These are phyloP conservation scores for Chionis minor DNA, from an alignment of 2,113 vertebrate species.

Conservation along the genomic window DNA sequence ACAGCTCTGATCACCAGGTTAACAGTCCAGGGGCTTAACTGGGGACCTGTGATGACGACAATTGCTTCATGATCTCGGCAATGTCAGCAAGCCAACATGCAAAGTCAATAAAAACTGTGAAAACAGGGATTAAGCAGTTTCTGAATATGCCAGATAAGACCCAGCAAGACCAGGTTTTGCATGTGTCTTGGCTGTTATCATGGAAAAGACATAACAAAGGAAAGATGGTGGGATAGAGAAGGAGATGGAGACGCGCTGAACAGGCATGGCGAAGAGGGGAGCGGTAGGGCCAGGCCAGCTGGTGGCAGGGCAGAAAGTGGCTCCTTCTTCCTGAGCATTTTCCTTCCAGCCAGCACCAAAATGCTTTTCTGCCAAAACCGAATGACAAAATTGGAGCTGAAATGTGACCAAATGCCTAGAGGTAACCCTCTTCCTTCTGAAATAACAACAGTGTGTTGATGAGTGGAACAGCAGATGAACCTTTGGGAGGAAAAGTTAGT, in stretches of 20 bases:
- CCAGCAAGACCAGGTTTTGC: neutral
- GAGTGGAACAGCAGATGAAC: neutral
- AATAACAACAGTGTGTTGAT: neutral
- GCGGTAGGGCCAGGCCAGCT: accelerated
- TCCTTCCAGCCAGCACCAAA: neutral
- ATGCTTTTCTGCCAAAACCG: neutral
- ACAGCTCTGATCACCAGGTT: neutral
- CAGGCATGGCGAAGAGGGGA: neutral
- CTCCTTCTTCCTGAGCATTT: neutral
- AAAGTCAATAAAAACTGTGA: neutral
- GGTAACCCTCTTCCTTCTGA: neutral
- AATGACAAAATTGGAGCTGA: neutral
- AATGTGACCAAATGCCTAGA: neutral
- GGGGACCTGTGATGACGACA: neutral
- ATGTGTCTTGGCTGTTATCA: neutral
- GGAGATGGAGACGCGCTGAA: neutral
- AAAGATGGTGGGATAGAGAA: neutral
- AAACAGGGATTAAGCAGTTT: neutral
- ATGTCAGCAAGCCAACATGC: neutral
- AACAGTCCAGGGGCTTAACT: neutral
- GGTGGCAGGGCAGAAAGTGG: neutral
- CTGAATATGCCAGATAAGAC: neutral
- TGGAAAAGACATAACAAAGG: neutral
- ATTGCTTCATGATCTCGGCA: neutral
- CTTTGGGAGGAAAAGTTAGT: neutral